Conservation (phyloP, 2,888 invertebrate species). For the Camptogramma bilineatum region DNA sequence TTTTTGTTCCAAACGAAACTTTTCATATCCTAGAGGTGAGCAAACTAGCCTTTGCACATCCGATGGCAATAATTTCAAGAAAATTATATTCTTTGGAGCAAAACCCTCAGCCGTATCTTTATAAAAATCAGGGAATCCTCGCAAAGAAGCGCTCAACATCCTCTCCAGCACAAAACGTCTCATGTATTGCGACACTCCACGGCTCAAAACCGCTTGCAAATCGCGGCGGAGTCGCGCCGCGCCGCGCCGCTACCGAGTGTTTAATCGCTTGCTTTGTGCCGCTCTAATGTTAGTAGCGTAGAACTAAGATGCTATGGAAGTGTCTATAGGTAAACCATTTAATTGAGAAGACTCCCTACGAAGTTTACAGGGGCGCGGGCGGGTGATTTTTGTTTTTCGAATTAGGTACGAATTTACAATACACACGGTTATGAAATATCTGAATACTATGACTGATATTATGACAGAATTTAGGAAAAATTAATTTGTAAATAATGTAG, state of each 20-base stretch:
- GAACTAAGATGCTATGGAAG: conserved; percentile 41
- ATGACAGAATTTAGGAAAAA: no score
- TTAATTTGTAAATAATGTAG: no score
- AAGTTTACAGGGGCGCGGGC: no score
- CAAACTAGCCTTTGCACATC: background rate
- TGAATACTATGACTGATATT: no score
- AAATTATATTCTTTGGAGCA: conserved; percentile 17
- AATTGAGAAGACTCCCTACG: no score
- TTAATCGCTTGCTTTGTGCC: conserved; percentile 75
- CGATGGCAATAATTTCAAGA: background rate
- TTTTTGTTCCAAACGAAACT: no score
- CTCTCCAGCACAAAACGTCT: conserved; percentile 46
- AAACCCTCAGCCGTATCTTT: conserved; percentile 30
- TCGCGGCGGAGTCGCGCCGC: conserved; percentile 42
- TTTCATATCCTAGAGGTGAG: no score
- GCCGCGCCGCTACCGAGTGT: conserved; percentile 54
- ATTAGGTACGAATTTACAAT: no score
- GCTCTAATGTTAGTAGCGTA: conserved; percentile 51
- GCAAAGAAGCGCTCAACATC: conserved; percentile 30
- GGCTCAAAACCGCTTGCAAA: conserved; percentile 49
- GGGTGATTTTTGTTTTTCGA: no score
- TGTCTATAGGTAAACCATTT: background rate
- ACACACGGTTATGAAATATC: no score
- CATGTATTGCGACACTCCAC: conserved; percentile 62
- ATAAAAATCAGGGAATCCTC: conserved; percentile 36